Evolutionary conservation across 2,888 invertebrate species (phyloP), one percentile per base, ranked within the genome.

Genomic region (Tenthredo amoena): DNA sequence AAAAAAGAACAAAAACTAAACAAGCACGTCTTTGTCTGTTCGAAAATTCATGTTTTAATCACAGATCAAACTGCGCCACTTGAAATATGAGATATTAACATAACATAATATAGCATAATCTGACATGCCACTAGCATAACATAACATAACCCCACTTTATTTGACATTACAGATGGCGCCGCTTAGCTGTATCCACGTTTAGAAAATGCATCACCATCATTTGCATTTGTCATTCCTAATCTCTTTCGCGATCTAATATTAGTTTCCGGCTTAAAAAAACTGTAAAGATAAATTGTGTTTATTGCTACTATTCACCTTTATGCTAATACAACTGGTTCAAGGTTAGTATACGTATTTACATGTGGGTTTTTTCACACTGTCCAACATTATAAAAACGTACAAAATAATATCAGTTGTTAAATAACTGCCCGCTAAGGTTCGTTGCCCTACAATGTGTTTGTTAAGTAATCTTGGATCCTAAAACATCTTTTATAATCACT

Each of bases 191-290:
- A 55, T 85, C 71, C 71, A 47, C 81, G 62, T 85, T 76, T 81
- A 71, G 81, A 85, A 72, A 85, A 85, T 85, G 85, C 71, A 58
- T 82, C 47, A 71, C 81, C 85, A 77, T 85, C 81, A 85, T 85
- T 81, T 81, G 81, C 85, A 81, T 77, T 85, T 85, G 85, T 85
- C 85, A 85, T 85, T 71, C 68, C 40, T 55, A 31, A 85, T 85
- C 71, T 55, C 31, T 82, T 82, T 82, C 31, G 65, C 40, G 50
- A 71, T 82, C 71, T 58, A 47, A 81, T 85, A 37, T 72, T 79
- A 85, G 68, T 79, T 85, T 81, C 50, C 31, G 81, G 34, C 21
- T 81, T 40, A 6, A 62, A 81, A 47, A 47, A 43, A 43, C 0
- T 26, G 1, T 26, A 62, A 62, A 47, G 40, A 50, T 31, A 50